Conservation (phyloP, 2,797 vertebrate species). For the Alosa sapidissima region DNA sequence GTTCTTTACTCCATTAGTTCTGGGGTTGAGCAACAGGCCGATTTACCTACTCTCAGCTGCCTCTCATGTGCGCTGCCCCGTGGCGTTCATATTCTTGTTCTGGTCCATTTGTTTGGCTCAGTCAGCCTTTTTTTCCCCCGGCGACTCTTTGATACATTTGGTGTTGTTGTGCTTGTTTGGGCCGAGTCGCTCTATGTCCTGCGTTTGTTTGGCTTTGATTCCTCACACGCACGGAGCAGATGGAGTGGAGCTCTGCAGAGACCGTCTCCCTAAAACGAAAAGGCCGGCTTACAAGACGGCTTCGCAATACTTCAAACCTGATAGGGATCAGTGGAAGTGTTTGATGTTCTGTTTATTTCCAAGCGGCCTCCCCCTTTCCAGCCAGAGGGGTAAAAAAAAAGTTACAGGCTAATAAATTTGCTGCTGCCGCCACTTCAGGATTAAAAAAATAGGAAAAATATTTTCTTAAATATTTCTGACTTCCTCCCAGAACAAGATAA, state of each 20-base stretch:
- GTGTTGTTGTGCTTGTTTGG: slow-evolving; percentile 6
- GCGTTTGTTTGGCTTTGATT: not conserved
- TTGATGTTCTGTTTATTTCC: slow-evolving; percentile 15
- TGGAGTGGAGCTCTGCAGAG: not conserved
- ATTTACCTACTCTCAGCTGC: not conserved
- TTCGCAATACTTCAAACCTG: not conserved
- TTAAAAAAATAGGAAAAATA: not conserved
- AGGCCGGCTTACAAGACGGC: not conserved
- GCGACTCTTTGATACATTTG: not conserved
- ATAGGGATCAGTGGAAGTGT: slow-evolving; percentile 13
- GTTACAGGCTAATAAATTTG: slow-evolving; percentile 12
- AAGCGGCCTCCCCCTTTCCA: not conserved
- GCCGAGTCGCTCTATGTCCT: not conserved
- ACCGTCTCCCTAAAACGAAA: not conserved
- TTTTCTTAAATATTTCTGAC: not conserved
- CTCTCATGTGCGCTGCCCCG: not conserved
- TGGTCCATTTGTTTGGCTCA: not conserved
- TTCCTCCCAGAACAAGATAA: slow-evolving; percentile 8
- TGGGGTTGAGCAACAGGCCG: not conserved
- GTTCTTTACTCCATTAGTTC: not conserved
- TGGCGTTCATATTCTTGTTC: not conserved
- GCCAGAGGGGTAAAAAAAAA: not conserved
- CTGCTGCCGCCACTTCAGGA: not conserved
- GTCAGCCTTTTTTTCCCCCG: not conserved
- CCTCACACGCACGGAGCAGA: not conserved